These are phyloP conservation scores for Limenitis camilla DNA, from an alignment of 2,888 invertebrate species.

Conservation along the genomic window DNA sequence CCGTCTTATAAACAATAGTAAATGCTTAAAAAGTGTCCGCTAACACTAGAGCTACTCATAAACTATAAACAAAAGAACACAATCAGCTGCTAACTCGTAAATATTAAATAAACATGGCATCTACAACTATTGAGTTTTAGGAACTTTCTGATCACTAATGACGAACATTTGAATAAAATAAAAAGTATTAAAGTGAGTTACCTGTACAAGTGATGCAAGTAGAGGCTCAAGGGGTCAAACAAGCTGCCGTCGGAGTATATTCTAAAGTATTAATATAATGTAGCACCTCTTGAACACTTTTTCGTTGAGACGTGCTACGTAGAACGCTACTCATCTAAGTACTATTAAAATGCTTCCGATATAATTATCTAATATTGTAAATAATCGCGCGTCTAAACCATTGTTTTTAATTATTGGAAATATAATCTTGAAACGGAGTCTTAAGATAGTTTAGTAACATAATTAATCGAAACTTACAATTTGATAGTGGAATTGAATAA, in stretches of 20 bases:
- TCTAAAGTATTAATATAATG: constrained; percentile 26
- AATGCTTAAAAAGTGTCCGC: constrained; percentile 3
- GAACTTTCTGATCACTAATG: constrained; percentile 59
- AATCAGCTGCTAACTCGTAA: constrained; percentile 43
- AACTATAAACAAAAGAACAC: constrained; percentile 42
- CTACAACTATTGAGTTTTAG: constrained; percentile 60
- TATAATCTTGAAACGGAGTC: no score
- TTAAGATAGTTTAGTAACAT: no score
- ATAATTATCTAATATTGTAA: no score
- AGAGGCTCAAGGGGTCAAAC: constrained; percentile 2
- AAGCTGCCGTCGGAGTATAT: constrained; percentile 26
- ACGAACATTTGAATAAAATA: constrained; percentile 15
- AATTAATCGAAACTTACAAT: no score
- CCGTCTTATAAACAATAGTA: not conserved
- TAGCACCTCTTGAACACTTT: constrained; percentile 46
- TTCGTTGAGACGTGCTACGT: constrained; percentile 26
- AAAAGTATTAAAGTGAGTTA: not conserved
- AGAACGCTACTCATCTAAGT: constrained; percentile 21
- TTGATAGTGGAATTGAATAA: no score
- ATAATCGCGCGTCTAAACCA: no score
- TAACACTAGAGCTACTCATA: constrained; percentile 30
- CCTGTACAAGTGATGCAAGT: not conserved
- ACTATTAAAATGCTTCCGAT: no score
- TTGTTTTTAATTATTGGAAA: no score
- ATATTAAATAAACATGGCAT: constrained; percentile 50